Percentiles rank a stretch among this genome's conserved stretches.
Evolutionary conservation across 2,797 vertebrate genomes (phyloP).

Genomic region (Coregonus sp.): DNA sequence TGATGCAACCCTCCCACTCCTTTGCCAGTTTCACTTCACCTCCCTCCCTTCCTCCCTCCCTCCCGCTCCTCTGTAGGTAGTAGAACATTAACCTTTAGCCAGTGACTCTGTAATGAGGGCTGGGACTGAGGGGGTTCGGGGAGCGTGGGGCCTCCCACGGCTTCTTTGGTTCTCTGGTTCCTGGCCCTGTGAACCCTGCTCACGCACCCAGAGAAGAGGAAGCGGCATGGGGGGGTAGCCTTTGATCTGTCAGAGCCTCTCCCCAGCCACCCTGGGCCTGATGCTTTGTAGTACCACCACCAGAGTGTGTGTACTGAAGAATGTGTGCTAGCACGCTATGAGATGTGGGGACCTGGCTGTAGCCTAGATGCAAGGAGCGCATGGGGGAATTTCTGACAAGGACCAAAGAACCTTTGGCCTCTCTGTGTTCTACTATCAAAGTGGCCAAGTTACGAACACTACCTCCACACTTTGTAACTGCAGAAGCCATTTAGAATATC

Average conservation of each 20-base stretch:
- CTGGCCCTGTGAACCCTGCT: slow-evolving; percentile 45
- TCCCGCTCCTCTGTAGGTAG: slow-evolving; percentile 49
- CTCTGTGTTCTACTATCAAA: background rate
- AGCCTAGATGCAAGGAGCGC: background rate
- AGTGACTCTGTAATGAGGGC: slow-evolving; percentile 66
- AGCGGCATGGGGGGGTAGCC: slow-evolving; percentile 38
- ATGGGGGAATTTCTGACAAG: background rate
- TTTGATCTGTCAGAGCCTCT: slow-evolving; percentile 59
- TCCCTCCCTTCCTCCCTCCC: background rate
- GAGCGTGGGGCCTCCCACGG: slow-evolving; percentile 48
- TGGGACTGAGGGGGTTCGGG: slow-evolving; percentile 59
- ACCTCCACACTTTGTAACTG: background rate
- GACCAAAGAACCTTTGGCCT: background rate
- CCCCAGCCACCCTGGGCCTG: slow-evolving; percentile 6
- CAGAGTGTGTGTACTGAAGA: slow-evolving; percentile 5
- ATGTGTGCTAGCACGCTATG: slow-evolving; percentile 4
- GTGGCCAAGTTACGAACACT: background rate
- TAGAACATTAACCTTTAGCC: slow-evolving; percentile 68
- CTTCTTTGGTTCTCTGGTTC: slow-evolving; percentile 42
- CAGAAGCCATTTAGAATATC: background rate
- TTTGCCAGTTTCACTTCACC: background rate
- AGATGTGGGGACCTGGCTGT: slow-evolving; percentile 23
- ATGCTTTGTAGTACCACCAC: slow-evolving; percentile 20
- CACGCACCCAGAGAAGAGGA: slow-evolving; percentile 36
- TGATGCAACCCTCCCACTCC: slow-evolving; percentile 33